Percentiles rank a stretch among this genome's conserved stretches.
Evolutionary conservation across 1,140 invertebrate species (phyloP).

Genomic region (Calephelis nemesis): DNA sequence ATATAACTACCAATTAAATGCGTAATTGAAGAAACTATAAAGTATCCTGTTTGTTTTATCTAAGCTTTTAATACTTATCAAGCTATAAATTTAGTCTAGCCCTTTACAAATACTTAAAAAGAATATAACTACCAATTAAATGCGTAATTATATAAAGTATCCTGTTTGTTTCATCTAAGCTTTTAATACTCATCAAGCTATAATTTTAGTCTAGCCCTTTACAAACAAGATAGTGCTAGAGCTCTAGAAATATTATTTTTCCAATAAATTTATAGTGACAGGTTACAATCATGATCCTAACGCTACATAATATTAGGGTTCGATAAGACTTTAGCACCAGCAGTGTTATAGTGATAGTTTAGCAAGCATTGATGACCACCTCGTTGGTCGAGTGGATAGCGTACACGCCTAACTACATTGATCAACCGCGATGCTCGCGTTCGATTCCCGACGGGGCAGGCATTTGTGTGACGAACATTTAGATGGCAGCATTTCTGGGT

Average conservation of each 20-base stretch:
- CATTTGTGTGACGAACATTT: no score
- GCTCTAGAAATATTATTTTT: conserved; percentile 11
- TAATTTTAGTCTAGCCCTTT: not conserved
- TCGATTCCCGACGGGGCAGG: no score
- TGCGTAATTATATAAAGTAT: no score
- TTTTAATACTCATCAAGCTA: not conserved
- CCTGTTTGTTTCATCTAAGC: not conserved
- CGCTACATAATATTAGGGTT: conserved; percentile 1
- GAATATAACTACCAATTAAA: no score
- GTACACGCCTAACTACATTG: not conserved
- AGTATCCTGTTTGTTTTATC: not conserved
- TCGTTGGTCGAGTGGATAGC: no score
- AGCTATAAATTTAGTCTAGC: not conserved
- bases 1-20: no score
- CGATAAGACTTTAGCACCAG: conserved; percentile 1
- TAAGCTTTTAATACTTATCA: not conserved
- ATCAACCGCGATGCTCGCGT: no score
- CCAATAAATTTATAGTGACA: conserved; percentile 4
- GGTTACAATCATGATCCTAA: conserved; percentile 5
- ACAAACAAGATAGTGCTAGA: not conserved
- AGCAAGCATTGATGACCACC: no score
- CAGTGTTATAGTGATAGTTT: not conserved
- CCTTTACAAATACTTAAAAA: not conserved
- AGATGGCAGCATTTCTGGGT: no score
- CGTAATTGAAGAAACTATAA: no score